Conservation (phyloP, 2,888 invertebrate species). For the Parascotia fuliginaria region DNA sequence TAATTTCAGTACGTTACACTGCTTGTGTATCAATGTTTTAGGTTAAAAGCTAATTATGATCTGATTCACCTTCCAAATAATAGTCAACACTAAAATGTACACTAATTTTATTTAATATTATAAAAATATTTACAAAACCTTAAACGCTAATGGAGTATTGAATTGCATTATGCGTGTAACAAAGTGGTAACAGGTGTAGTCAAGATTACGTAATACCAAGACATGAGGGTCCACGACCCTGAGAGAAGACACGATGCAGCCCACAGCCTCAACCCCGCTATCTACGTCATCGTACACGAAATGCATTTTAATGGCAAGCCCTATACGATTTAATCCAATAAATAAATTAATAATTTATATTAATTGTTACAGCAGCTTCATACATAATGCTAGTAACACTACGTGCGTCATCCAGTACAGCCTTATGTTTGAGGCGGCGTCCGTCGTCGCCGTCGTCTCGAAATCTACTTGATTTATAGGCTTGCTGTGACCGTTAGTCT, state of each 20-base stretch:
- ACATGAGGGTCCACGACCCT: slow-evolving; percentile 13
- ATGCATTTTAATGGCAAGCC: slow-evolving; percentile 82
- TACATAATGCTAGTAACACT: slow-evolving; percentile 57
- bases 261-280: slow-evolving; percentile 51
- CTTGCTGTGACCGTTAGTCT: slow-evolving; percentile 54
- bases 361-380: slow-evolving; percentile 57
- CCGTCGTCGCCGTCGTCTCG: slow-evolving; percentile 36
- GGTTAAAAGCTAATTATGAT: too few species aligned
- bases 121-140: slow-evolving; percentile 81
- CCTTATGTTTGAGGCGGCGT: slow-evolving; percentile 31
- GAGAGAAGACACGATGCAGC: slow-evolving; percentile 28
- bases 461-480: slow-evolving; percentile 66
- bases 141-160: slow-evolving; percentile 77
- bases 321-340: slow-evolving; percentile 72
- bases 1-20: too few species aligned
- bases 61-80: slow-evolving; percentile 31
- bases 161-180: slow-evolving; percentile 68
- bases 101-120: slow-evolving; percentile 59
- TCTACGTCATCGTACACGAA: slow-evolving; percentile 56
- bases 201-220: slow-evolving; percentile 36
- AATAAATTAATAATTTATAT: slow-evolving; percentile 66
- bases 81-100: slow-evolving; percentile 46
- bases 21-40: too few species aligned
- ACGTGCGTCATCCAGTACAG: slow-evolving; percentile 50
- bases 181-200: slow-evolving; percentile 72